Evolutionary conservation across 2,797 vertebrate genomes (phyloP).

Genomic region (Gouania willdenowi): DNA sequence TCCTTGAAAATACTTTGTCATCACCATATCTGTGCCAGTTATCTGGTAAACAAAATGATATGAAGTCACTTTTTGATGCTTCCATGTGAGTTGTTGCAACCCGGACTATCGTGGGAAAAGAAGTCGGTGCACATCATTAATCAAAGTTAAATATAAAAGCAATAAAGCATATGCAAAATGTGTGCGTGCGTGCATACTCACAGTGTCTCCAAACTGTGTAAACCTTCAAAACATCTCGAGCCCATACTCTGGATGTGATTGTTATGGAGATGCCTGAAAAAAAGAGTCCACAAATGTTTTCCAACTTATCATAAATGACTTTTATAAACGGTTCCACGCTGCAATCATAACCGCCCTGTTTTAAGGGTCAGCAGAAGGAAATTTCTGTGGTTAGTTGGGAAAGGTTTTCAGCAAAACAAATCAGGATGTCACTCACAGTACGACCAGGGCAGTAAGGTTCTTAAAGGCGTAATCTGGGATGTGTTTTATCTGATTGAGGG

Average conservation of each 20-base stretch:
- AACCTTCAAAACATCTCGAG: conserved; percentile 87
- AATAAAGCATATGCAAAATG: background rate
- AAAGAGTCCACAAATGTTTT: conserved; percentile 38
- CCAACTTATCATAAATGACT: conserved; percentile 19
- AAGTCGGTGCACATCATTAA: too few relatives aligned
- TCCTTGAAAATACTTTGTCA: conserved; percentile 32
- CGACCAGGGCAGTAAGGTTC: conserved; percentile 92
- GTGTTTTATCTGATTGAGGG: conserved; percentile 88
- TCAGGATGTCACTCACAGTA: conserved; percentile 82
- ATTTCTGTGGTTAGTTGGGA: conserved; percentile 15
- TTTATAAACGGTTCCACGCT: conserved; percentile 11
- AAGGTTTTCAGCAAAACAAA: conserved; percentile 20
- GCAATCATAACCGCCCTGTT: conserved; percentile 5
- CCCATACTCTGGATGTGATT: conserved; percentile 90
- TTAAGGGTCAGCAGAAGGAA: conserved; percentile 1
- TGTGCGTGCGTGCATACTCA: conserved; percentile 73
- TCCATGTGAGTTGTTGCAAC: background rate
- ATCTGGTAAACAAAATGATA: conserved; percentile 40
- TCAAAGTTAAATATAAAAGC: background rate
- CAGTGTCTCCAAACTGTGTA: conserved; percentile 93
- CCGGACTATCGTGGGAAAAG: too few relatives aligned
- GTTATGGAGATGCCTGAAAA: conserved; percentile 91
- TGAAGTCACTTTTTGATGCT: conserved; percentile 3
- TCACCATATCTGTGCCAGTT: conserved; percentile 31
- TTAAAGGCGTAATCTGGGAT: conserved; percentile 90